phyloP scores from a whole-genome alignment of 2,797 vertebrate species.

The Periparus ater region DNA sequence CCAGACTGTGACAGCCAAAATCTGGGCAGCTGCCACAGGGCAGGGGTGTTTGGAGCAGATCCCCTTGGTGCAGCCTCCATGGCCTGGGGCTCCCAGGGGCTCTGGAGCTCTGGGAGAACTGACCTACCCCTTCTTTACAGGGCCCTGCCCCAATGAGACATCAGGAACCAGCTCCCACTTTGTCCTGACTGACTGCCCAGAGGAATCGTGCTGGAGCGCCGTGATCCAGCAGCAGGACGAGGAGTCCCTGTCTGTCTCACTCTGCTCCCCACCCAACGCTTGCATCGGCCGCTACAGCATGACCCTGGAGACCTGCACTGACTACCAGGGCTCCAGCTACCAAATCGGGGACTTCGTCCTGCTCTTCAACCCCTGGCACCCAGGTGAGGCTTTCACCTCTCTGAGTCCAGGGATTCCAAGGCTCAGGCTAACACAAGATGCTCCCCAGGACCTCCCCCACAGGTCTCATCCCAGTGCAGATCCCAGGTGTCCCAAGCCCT shows the following conservation, averaged over 20 bases:
- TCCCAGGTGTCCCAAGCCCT: too few species aligned
- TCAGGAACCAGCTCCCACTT: constrained; percentile 69
- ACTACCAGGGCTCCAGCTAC: constrained; percentile 65
- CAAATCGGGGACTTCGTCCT: constrained; percentile 66
- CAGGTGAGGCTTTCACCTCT: constrained; percentile 63
- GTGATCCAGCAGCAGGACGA: constrained; percentile 49
- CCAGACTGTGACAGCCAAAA: background rate
- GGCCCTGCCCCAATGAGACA: constrained; percentile 67
- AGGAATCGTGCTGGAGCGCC: constrained; percentile 59
- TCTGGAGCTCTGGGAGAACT: background rate
- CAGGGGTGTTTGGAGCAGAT: too few species aligned
- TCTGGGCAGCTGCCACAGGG: fast-evolving
- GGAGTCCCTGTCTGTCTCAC: background rate
- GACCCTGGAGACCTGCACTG: constrained; percentile 61
- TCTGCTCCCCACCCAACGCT: constrained; percentile 63
- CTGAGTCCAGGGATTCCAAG: fast-evolving
- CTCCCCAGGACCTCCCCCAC: fast-evolving
- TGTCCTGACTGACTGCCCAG: background rate
- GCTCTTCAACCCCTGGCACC: constrained; percentile 80
- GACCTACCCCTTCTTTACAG: background rate
- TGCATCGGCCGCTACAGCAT: constrained; percentile 73
- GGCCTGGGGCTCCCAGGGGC: fast-evolving
- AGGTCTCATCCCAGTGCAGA: background rate
- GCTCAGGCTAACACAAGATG: fast-evolving
- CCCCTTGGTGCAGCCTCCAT: fast-evolving